A percentile compares a stretch with the other conserved stretches of the same genome.
Evolutionary conservation across 2,888 invertebrate species (phyloP).

Genomic region (Cataglyphis livida): DNA sequence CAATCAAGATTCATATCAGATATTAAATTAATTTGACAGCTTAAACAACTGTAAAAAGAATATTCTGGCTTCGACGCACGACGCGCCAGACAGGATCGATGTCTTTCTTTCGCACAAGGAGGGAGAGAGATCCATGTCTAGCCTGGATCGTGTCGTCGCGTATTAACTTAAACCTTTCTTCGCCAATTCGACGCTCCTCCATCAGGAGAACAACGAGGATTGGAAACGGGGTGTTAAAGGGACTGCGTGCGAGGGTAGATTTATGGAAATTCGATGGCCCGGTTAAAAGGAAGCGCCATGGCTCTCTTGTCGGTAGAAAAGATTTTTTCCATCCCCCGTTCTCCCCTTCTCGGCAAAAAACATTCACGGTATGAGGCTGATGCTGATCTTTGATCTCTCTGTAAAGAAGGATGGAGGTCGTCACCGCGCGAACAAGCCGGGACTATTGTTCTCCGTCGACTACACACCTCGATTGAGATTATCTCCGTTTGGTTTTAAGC

Average conservation of each 20-base stretch:
- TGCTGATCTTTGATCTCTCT: constrained; percentile 71
- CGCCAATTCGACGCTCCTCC: constrained; percentile 28
- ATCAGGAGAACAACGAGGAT: constrained; percentile 25
- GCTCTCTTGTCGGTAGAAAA: constrained; percentile 58
- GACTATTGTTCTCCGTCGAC: constrained; percentile 62
- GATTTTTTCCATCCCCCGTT: neutral
- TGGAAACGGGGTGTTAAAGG: constrained; percentile 37
- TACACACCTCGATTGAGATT: constrained; percentile 63
- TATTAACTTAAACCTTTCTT: constrained; percentile 45
- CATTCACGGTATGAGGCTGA: constrained; percentile 59
- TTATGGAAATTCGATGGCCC: constrained; percentile 73
- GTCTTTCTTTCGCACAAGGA: constrained; percentile 19
- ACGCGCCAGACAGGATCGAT: constrained; percentile 37
- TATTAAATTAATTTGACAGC: constrained; percentile 7
- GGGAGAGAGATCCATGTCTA: constrained; percentile 8
- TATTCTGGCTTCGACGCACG: constrained; percentile 10
- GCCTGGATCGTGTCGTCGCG: constrained; percentile 22
- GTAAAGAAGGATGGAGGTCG: constrained; percentile 46
- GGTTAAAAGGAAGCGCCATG: constrained; percentile 63
- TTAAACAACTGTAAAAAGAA: constrained; percentile 28
- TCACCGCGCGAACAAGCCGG: constrained; percentile 60
- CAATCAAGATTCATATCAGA: constrained; percentile 15
- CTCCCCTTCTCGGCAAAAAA: constrained; percentile 48
- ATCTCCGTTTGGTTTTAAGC: constrained; percentile 61
- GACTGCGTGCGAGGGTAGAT: constrained; percentile 58